These are phyloP conservation scores for Vidua chalybeata DNA, from an alignment of 2,113 vertebrate species.

Conservation along the genomic window DNA sequence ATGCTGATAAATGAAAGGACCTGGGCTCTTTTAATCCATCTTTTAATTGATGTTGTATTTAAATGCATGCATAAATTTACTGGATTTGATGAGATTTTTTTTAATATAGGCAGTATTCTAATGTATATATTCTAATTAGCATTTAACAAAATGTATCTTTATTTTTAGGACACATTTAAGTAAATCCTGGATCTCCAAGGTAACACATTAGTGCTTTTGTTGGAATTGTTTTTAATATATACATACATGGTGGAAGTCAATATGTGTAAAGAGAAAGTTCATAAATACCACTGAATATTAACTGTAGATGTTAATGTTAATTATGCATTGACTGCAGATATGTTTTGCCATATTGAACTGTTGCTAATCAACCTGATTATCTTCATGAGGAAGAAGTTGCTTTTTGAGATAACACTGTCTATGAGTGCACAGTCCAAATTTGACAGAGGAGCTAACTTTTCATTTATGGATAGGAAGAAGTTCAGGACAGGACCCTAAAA, in stretches of 20 bases:
- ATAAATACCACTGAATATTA: not conserved
- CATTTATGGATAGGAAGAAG: constrained; percentile 59
- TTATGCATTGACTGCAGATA: not conserved
- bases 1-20: not conserved
- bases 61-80: not conserved
- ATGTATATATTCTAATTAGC: not conserved
- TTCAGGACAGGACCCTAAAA: constrained; percentile 62
- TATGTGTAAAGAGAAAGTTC: not conserved
- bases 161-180: constrained; percentile 61
- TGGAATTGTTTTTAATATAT: not conserved
- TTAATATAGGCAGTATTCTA: not conserved
- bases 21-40: not conserved
- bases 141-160: not conserved
- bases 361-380: not conserved
- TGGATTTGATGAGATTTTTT: not conserved
- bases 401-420: not conserved
- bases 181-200: constrained; percentile 64
- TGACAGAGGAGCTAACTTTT: not conserved
- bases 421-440: not conserved
- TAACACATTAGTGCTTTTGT: constrained; percentile 43
- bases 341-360: not conserved
- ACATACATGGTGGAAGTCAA: not conserved
- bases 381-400: not conserved
- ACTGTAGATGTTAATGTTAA: not conserved
- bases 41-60: not conserved